These are phyloP conservation scores for Tiliacea citrago DNA, from an alignment of 2,888 invertebrate genomes.

Conservation along the genomic window DNA sequence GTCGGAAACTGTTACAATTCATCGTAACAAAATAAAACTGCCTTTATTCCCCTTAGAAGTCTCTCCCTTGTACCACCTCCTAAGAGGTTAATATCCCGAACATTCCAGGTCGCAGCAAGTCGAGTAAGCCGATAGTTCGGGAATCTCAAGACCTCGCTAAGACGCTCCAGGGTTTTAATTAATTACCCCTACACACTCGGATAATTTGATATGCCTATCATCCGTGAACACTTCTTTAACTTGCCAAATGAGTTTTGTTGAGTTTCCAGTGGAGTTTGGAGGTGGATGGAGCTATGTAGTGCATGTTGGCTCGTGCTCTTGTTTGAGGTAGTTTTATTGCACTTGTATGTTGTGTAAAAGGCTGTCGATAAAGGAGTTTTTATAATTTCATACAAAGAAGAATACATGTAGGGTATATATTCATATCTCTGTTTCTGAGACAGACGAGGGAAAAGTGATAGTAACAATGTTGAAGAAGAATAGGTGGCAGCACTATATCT, in stretches of 20 bases:
- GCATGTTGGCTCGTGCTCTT: not conserved
- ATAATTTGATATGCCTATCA: constrained; percentile 68
- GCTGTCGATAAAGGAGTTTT: not conserved
- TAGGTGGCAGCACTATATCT: not conserved
- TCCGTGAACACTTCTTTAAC: constrained; percentile 55
- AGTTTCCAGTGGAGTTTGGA: constrained; percentile 37
- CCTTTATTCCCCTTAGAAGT: not conserved
- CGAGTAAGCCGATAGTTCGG: constrained; percentile 79
- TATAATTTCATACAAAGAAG: not conserved
- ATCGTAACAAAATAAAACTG: not conserved
- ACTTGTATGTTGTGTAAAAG: not conserved
- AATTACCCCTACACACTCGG: constrained; percentile 68
- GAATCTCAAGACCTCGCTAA: constrained; percentile 81
- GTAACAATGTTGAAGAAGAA: not conserved
- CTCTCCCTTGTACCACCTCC: constrained; percentile 9
- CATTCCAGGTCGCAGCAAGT: constrained; percentile 82
- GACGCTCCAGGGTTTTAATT: constrained; percentile 79
- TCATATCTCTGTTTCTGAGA: not conserved
- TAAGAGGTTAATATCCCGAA: constrained; percentile 78
- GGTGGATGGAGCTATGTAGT: constrained; percentile 15
- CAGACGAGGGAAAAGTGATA: too few relatives aligned
- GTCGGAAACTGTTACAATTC: not conserved
- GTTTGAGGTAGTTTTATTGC: constrained; percentile 10
- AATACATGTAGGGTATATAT: too few relatives aligned
- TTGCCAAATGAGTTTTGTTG: constrained; percentile 60